Evolutionary conservation across 2,888 invertebrate genomes (phyloP).

Genomic region (Scrobipalpa costella): DNA sequence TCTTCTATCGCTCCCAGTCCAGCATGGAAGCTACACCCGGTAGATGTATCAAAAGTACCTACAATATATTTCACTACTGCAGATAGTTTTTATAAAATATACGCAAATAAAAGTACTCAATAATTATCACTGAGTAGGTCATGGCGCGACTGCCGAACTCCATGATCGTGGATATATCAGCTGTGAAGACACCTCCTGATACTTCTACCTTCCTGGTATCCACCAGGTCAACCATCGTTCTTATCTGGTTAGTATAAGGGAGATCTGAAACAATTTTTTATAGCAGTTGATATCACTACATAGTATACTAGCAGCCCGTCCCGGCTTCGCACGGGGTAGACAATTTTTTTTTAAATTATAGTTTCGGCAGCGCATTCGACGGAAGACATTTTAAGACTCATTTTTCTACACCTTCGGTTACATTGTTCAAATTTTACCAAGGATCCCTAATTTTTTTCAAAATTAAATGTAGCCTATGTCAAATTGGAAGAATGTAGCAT

Average conservation of each 20-base stretch:
- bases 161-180: constrained; percentile 47
- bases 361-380: too few species aligned
- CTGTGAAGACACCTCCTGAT: constrained; percentile 50
- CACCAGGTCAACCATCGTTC: constrained; percentile 54
- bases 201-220: constrained; percentile 50
- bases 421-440: too few species aligned
- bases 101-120: constrained; percentile 58
- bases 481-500: too few species aligned
- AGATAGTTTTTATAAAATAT: constrained; percentile 19
- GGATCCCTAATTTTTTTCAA: too few species aligned
- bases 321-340: too few species aligned
- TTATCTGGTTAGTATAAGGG: constrained; percentile 49
- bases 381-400: too few species aligned
- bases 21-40: too few species aligned
- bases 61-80: neutral
- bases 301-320: too few species aligned
- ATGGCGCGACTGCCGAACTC: constrained; percentile 53
- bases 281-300: neutral
- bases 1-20: too few species aligned
- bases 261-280: constrained; percentile 45
- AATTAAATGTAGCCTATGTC: too few species aligned
- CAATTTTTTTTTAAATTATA: neutral
- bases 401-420: too few species aligned
- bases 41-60: too few species aligned
- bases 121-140: constrained; percentile 56